Conservation (phyloP, 2,113 vertebrate genomes). For the Pterocles gutturalis region DNA sequence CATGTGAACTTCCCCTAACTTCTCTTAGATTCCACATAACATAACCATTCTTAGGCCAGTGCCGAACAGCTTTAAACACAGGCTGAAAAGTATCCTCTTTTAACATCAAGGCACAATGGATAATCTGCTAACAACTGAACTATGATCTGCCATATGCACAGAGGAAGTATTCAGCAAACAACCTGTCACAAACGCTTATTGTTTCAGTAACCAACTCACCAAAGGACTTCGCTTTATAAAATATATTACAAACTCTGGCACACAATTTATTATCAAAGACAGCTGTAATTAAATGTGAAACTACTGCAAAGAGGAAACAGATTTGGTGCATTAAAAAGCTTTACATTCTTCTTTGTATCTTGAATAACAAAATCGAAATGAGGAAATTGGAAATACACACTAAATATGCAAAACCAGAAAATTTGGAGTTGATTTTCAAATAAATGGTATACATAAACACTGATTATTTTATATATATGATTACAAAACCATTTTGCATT, state of each 20-base stretch:
- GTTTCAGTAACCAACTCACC: not conserved
- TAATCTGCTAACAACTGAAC: not conserved
- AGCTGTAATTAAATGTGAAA: not conserved
- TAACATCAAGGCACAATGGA: not conserved
- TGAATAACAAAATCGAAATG: not conserved
- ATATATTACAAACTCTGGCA: not conserved
- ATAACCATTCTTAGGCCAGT: not conserved
- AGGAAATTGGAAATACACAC: not conserved
- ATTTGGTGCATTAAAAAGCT: not conserved
- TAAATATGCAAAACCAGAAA: not conserved
- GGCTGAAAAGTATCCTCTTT: not conserved
- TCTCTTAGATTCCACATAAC: not conserved
- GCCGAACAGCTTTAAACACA: not conserved
- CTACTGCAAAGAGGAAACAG: not conserved
- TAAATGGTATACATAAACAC: not conserved
- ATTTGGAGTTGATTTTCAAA: not conserved
- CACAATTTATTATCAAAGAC: not conserved
- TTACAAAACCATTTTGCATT: not conserved
- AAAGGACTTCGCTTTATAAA: not conserved
- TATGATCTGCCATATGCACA: conserved; percentile 58
- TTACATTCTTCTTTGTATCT: not conserved
- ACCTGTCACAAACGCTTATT: conserved; percentile 57
- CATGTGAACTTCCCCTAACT: not conserved
- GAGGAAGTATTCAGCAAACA: conserved; percentile 57
- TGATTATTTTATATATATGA: not conserved